Percentiles rank a stretch among this genome's conserved stretches.
phyloP scores from a whole-genome alignment of 64 coral and sea anemone genomes.

The Montipora foliosa region DNA sequence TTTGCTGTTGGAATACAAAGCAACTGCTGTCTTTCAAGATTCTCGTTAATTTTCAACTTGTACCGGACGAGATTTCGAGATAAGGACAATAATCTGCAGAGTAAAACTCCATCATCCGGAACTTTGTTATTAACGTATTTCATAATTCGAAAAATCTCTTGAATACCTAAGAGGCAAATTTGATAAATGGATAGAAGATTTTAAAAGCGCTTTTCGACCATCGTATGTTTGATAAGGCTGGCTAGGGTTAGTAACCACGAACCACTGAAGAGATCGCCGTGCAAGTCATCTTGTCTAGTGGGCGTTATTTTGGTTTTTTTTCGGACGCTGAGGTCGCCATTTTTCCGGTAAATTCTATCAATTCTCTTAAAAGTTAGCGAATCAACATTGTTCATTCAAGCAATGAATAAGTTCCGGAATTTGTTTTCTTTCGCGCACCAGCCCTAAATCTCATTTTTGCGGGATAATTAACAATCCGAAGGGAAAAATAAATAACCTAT shows the following conservation, averaged over 20 bases:
- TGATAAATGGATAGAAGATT: background rate
- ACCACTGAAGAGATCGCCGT: background rate
- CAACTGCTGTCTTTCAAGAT: constrained; percentile 1
- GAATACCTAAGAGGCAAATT: background rate
- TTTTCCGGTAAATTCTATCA: background rate
- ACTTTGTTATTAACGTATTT: background rate
- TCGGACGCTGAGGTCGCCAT: background rate
- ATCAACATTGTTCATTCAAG: background rate
- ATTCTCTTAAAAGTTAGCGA: background rate
- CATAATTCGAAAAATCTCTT: background rate
- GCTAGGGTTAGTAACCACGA: background rate
- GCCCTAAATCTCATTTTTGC: background rate
- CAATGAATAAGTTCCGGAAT: constrained; percentile 19
- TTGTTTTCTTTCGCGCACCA: background rate
- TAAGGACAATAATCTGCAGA: background rate
- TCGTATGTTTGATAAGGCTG: background rate
- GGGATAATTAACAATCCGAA: background rate
- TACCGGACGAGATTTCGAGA: background rate
- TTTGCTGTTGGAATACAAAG: background rate
- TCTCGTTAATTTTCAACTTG: background rate
- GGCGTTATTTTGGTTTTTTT: background rate
- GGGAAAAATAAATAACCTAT: constrained; percentile 5
- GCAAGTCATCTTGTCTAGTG: background rate
- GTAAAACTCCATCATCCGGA: background rate
- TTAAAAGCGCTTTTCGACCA: background rate